phyloP scores from a whole-genome alignment of 2,797 vertebrate species.

The Nannoperca australis region DNA sequence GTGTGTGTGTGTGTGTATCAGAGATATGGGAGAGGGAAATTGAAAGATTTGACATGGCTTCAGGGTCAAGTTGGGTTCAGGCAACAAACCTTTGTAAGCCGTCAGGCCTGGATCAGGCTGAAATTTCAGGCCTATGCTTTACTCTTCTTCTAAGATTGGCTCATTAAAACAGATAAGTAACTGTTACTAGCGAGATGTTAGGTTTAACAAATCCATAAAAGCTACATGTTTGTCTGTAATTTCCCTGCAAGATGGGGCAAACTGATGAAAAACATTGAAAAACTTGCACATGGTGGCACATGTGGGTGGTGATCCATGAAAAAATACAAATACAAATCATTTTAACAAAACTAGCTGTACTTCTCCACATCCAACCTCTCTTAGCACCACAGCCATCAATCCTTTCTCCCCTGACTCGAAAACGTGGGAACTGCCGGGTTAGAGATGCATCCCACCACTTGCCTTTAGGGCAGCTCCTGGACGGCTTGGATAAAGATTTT shows the following conservation, averaged over 20 bases:
- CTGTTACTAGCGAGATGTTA: too few species aligned
- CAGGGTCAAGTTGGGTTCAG: constrained; percentile 39
- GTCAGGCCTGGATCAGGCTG: constrained; percentile 23
- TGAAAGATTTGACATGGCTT: constrained; percentile 41
- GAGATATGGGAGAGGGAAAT: constrained; percentile 2
- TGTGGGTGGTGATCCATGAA: neutral
- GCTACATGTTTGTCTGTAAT: neutral
- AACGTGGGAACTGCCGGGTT: constrained; percentile 21
- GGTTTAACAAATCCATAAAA: neutral
- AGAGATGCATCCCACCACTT: constrained; percentile 45
- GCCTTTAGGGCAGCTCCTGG: constrained; percentile 52
- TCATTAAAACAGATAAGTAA: neutral
- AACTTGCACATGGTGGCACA: neutral
- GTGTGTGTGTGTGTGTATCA: neutral
- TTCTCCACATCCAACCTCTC: neutral
- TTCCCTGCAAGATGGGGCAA: neutral
- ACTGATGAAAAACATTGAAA: neutral
- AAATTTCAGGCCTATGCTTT: neutral
- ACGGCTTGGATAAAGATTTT: constrained; percentile 47
- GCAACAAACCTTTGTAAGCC: constrained; percentile 32
- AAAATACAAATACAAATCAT: neutral
- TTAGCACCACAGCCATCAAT: constrained; percentile 6
- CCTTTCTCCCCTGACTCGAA: constrained; percentile 8
- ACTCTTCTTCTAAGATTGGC: constrained; percentile 2
- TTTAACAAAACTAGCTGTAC: constrained; percentile 11